A percentile compares a stretch with the other conserved stretches of the same genome.
These are phyloP conservation scores for Brachyhypopomus gauderio DNA, from an alignment of 2,113 vertebrate genomes.

Conservation along the genomic window DNA sequence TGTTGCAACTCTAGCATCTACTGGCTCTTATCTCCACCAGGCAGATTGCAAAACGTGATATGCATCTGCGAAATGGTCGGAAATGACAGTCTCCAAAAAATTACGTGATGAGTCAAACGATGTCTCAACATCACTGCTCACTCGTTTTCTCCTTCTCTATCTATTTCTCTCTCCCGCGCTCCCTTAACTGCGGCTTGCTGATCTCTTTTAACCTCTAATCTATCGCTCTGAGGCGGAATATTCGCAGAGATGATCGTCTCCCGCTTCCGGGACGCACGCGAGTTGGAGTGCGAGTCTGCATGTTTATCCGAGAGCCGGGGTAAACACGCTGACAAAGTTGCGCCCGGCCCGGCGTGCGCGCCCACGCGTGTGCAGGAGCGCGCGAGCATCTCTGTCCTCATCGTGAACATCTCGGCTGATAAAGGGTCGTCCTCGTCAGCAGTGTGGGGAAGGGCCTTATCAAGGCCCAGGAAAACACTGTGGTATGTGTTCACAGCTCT, in stretches of 20 bases:
- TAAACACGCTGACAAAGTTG: conserved; percentile 21
- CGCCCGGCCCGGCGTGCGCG: conserved; percentile 31
- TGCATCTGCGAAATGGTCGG: conserved; percentile 79
- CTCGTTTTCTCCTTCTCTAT: conserved; percentile 60
- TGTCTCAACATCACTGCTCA: conserved; percentile 64
- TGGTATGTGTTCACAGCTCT: conserved; percentile 41
- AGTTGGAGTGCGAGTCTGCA: conserved; percentile 24
- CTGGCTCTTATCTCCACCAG: conserved; percentile 75
- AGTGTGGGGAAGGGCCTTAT: conserved; percentile 34
- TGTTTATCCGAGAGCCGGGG: not conserved
- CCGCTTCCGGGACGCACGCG: conserved; percentile 9
- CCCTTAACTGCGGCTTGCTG: conserved; percentile 16
- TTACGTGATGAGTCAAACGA: conserved; percentile 66
- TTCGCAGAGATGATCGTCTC: conserved; percentile 38
- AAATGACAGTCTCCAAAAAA: conserved; percentile 75
- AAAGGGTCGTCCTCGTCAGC: conserved; percentile 68
- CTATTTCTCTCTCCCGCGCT: conserved; percentile 11
- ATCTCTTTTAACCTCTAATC: conserved; percentile 47
- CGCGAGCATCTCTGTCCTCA: conserved; percentile 61
- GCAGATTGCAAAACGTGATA: conserved; percentile 78
- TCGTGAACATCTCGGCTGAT: conserved; percentile 66
- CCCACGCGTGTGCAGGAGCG: conserved; percentile 37
- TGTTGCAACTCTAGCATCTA: conserved; percentile 79
- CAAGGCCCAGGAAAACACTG: conserved; percentile 27
- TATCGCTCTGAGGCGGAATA: conserved; percentile 41